Evolutionary conservation across 2,888 invertebrate species (phyloP), one percentile per base, ranked within the genome.

Genomic region (Cylindroiulus punctatus): DNA sequence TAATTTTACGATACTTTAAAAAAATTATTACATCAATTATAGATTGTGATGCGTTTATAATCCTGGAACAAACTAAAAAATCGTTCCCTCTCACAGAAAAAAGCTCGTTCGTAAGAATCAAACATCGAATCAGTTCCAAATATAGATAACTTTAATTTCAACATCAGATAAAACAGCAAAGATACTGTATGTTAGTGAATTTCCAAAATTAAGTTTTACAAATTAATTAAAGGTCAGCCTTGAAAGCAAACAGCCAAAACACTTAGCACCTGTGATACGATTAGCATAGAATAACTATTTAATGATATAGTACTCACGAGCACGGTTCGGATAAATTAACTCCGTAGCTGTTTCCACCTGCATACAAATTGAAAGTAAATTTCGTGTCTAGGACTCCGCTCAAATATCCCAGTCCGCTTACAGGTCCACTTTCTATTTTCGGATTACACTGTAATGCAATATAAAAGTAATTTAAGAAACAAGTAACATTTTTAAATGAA

Each of bases 381-480:
- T 84, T 40, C 5, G 52, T 52, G 30, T 65, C 52, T 17, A 84
- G 1, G n/a, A 22, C 19, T 84, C 32, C 44, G 10, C 12, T 47
- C 47, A 52, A 22, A 17, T 4, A n/a, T 52, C 44, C 84, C 84
- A 84, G 26, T 10, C 26, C 65, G 7, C 19, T 47, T 19, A 84
- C 42, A 22, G 84, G 84, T 14, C 22, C 52, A 84, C 14, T 32
- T 44, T 84, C 8, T 1, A 84, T 10, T 84, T 44, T 84, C 10
- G 84, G 84, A 84, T 84, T n/a, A 26, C 84, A 84, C 84, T 84
- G 44, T 8, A 83, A 36, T 12, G 17, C 32, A 40, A 83, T 44
- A 10, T 44, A 65, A 26, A 52, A 84, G 42, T 3, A 84, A 84
- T 36, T 4, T 36, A 36, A 36, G 36, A 36, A 36, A 36, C 84